A percentile compares a stretch with the other conserved stretches of the same genome.
Conservation (phyloP, 2,888 invertebrate species). For the Patella caerulea region DNA sequence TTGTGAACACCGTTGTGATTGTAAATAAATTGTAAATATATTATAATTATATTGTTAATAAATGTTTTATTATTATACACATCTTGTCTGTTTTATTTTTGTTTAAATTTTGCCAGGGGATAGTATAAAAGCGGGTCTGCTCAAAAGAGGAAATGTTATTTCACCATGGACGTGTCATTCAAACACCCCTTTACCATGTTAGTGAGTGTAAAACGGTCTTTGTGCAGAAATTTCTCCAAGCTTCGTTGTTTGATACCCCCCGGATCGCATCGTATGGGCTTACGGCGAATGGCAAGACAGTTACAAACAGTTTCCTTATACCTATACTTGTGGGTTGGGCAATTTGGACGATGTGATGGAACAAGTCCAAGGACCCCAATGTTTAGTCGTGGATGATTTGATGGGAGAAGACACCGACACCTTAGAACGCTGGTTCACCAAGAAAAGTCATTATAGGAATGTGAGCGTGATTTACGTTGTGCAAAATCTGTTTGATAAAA, state of each 20-base stretch:
- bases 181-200: neutral
- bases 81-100: neutral
- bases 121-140: neutral
- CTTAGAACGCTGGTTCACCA: neutral
- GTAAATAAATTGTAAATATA: too few relatives aligned
- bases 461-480: slow-evolving; percentile 15
- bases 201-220: neutral
- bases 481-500: slow-evolving; percentile 10
- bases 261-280: neutral
- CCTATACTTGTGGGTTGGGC: neutral
- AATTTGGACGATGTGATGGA: neutral
- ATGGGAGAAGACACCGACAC: neutral
- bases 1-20: too few relatives aligned
- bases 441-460: slow-evolving; percentile 18
- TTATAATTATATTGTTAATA: too few relatives aligned
- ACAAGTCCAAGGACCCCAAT: neutral
- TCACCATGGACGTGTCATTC: neutral
- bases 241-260: neutral
- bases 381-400: slow-evolving; percentile 12
- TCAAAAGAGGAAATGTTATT: neutral
- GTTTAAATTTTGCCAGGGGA: fast-evolving
- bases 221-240: neutral
- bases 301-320: neutral
- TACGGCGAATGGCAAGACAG: neutral
- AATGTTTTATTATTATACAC: too few relatives aligned